These are phyloP conservation scores for Galbula dea DNA, from an alignment of 2,113 vertebrate genomes.

Conservation along the genomic window DNA sequence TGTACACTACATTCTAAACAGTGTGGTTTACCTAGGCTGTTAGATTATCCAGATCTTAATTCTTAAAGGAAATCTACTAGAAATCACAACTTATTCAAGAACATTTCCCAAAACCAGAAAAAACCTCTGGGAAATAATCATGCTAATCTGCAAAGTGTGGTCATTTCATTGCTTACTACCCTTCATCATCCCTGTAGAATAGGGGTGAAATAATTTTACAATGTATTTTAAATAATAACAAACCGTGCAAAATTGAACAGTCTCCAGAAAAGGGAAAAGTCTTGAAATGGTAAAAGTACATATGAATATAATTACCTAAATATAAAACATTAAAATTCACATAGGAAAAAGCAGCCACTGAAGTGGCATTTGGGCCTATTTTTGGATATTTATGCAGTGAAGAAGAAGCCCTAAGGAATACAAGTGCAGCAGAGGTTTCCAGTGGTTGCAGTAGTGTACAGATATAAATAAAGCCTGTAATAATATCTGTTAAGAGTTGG, in stretches of 20 bases:
- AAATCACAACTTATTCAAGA: background rate
- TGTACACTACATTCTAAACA: background rate
- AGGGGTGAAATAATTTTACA: background rate
- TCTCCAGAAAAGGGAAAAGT: background rate
- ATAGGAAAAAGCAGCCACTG: background rate
- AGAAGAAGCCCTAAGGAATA: background rate
- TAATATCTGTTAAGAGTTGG: background rate
- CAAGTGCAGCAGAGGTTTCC: background rate
- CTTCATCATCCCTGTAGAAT: background rate
- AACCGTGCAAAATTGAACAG: background rate
- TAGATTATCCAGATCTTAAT: background rate
- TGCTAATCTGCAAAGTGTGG: background rate
- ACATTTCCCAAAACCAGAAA: background rate
- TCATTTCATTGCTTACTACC: background rate
- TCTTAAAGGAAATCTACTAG: background rate
- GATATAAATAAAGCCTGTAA: background rate
- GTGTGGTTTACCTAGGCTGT: background rate
- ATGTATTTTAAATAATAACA: background rate
- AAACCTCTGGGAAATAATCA: background rate
- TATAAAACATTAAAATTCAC: background rate
- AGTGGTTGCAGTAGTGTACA: background rate
- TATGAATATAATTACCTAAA: background rate
- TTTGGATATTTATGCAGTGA: background rate
- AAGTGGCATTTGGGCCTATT: background rate
- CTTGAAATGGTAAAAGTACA: background rate